Percentiles rank a stretch among this genome's conserved stretches.
Evolutionary conservation across 2,113 vertebrate species (phyloP).

Genomic region (Rhagologus leucostigma): DNA sequence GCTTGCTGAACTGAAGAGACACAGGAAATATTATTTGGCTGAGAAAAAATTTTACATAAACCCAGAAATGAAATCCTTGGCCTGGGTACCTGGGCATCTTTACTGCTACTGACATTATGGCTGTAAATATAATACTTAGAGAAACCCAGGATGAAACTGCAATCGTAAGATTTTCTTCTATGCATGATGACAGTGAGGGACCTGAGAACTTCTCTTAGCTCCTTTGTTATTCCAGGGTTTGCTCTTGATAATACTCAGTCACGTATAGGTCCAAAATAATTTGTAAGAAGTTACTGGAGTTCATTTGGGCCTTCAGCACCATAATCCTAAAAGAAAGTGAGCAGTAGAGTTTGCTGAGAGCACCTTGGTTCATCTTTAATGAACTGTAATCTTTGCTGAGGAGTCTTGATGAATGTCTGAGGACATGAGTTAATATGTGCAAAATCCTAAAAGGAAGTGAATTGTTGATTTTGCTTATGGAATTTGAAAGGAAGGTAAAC

Average conservation of each 20-base stretch:
- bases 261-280: background rate
- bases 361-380: background rate
- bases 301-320: background rate
- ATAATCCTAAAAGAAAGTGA: background rate
- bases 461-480: background rate
- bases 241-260: background rate
- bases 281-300: background rate
- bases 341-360: background rate
- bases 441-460: background rate
- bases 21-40: background rate
- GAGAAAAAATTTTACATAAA: background rate
- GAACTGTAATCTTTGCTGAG: background rate
- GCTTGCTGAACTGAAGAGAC: background rate
- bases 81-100: background rate
- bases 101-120: background rate
- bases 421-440: background rate
- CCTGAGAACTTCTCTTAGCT: background rate
- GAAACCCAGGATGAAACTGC: background rate
- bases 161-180: background rate
- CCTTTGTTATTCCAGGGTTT: background rate
- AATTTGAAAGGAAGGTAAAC: background rate
- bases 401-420: background rate
- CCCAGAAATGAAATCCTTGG: background rate
- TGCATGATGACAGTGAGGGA: background rate
- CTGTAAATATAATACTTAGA: background rate